A percentile compares a stretch with the other conserved stretches of the same genome.
Evolutionary conservation across 2,888 invertebrate species (phyloP).

Genomic region (Drosophila kanekoi): DNA sequence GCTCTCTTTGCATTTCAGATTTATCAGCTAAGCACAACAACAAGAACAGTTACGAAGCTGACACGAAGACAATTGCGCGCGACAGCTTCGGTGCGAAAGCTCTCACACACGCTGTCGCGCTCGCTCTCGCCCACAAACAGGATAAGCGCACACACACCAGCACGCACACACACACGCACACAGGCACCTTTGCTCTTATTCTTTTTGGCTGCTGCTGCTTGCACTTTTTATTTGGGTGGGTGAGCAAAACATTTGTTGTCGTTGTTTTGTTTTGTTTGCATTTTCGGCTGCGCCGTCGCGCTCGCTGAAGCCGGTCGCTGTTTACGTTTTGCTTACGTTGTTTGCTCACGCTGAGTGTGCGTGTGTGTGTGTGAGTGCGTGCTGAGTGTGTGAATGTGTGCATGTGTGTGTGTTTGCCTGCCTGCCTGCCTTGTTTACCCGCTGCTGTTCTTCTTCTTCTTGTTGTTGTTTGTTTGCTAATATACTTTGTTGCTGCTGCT

Average conservation of each 20-base stretch:
- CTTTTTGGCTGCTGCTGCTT: constrained; percentile 23
- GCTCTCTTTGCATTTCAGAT: constrained; percentile 40
- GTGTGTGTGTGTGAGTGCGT: constrained; percentile 5
- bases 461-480: constrained; percentile 67
- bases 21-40: constrained; percentile 50
- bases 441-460: constrained; percentile 8
- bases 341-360: constrained; percentile 15
- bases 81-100: constrained; percentile 50
- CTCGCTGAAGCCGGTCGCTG: constrained; percentile 45
- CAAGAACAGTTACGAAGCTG: constrained; percentile 31
- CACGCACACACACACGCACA: constrained; percentile 16
- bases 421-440: constrained; percentile 28
- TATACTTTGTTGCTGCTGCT: constrained; percentile 50
- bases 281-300: constrained; percentile 38
- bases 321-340: constrained; percentile 56
- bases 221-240: constrained; percentile 52
- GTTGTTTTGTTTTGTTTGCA: constrained; percentile 58
- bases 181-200: constrained; percentile 20
- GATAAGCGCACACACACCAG: constrained; percentile 50
- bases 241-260: constrained; percentile 42
- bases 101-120: constrained; percentile 23
- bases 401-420: constrained; percentile 29
- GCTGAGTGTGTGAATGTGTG: constrained; percentile 19
- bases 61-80: constrained; percentile 49
- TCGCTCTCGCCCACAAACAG: constrained; percentile 38